Base-by-base conservation (phyloP, 1,140 invertebrate species). In the Aphelinus certus region DNA sequence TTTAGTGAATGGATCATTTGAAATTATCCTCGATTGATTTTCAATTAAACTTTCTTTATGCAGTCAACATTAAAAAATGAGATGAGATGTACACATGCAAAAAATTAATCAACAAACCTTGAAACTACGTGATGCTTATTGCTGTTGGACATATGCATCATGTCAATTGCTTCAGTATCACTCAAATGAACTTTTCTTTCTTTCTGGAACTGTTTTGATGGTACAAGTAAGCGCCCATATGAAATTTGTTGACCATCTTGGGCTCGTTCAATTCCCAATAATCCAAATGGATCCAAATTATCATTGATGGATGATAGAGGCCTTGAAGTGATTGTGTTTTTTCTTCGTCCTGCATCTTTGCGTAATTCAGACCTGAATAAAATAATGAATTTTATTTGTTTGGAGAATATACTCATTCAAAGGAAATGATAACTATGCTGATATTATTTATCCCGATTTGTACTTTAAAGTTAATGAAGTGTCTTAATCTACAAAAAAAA, bases 241-340 rank as follows among this genome's bases (percentile, higher is more conserved):
- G 95, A 97, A 78, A 96, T 93, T 86, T 95, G 94, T 88, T 90
- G 94, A 75, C 95, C 95, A 86, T 96, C 95, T 83, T 94, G 93
- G 57, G 92, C 92, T 85, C 91, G 91, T 82, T 96, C 94, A 73
- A 96, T 90, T 57, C 95, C 95, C 46, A 97, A 84, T 26, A 95
- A 89, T 87, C 95, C 92, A 87, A 95, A 95, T 9, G 95, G 93
- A 90, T 97, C 95, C 58, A 93, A 88, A 78, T 91, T 92, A 88
- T 97, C 95, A 80, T 92, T 95, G 48, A 95, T 94, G 3, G 94
- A 90, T 45, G 95, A 96, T 45, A 97, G 83, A 6, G 95, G 95
- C 75, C 95, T 90, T 73, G 93, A 93, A 46, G 93, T 93, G 5
- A 94, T 94, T 56, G 94, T 92, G 80, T 95, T 94, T 82, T 95